These are phyloP conservation scores for Circaetus gallicus DNA, from an alignment of 2,113 vertebrate species.

Conservation along the genomic window DNA sequence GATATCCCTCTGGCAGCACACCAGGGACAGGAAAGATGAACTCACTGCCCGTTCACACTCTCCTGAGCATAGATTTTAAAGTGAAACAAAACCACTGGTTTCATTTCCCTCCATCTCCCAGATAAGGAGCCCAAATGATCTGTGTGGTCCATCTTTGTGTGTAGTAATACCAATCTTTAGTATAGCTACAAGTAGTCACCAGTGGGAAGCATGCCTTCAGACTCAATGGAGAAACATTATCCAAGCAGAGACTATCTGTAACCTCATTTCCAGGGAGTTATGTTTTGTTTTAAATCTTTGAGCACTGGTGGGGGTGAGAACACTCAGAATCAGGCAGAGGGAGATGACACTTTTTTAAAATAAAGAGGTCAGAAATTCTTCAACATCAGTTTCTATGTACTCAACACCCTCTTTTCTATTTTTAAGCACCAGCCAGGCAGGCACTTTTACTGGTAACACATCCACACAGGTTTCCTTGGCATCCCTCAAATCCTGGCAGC, in stretches of 20 bases:
- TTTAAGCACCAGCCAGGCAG: background rate
- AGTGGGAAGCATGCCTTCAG: background rate
- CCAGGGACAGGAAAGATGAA: background rate
- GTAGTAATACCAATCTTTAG: background rate
- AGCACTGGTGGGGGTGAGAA: background rate
- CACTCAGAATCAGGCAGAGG: background rate
- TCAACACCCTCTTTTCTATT: constrained; percentile 35
- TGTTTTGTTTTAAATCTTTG: background rate
- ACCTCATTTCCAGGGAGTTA: background rate
- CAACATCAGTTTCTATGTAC: constrained; percentile 14
- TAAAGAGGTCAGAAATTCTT: constrained; percentile 24
- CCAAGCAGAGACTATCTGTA: background rate
- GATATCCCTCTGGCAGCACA: background rate
- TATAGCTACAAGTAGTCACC: background rate
- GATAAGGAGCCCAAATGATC: background rate
- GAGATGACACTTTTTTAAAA: background rate
- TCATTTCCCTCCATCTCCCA: background rate
- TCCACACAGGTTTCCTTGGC: background rate
- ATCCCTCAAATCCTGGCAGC: background rate
- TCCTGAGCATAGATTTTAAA: background rate
- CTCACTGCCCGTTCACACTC: background rate
- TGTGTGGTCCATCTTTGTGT: background rate
- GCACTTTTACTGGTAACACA: background rate
- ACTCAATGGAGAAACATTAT: background rate
- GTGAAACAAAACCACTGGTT: background rate